A percentile compares a stretch with the other conserved stretches of the same genome.
Conservation (phyloP, 1,140 invertebrate species). For the Drosophila pandora region DNA sequence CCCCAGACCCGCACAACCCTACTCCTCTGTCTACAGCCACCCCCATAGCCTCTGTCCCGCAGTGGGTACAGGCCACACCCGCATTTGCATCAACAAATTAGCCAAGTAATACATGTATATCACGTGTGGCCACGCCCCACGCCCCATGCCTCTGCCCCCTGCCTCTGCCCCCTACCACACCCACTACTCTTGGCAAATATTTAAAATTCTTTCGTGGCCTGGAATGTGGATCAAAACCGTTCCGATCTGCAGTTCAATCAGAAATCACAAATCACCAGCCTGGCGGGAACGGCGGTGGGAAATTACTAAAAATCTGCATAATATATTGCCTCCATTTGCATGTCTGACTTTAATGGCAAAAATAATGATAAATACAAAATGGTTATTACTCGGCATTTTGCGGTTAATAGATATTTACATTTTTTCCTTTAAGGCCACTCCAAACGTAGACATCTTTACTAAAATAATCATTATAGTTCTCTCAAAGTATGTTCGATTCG, state of each 20-base stretch:
- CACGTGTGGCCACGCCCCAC: conserved; percentile 29
- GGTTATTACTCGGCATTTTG: background rate
- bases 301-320: conserved; percentile 1
- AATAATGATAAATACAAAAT: background rate
- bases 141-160: too few species aligned
- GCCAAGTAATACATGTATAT: conserved; percentile 45
- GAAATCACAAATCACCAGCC: background rate
- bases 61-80: conserved; percentile 49
- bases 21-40: background rate
- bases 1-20: too few species aligned
- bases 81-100: conserved; percentile 56
- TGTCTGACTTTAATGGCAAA: conserved; percentile 1
- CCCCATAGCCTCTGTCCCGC: background rate
- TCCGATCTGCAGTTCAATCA: background rate
- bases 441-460: background rate
- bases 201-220: conserved; percentile 13
- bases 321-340: conserved; percentile 3
- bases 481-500: too few species aligned
- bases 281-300: background rate
- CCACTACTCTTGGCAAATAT: conserved; percentile 1
- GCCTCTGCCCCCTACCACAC: background rate
- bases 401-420: background rate
- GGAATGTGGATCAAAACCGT: conserved; percentile 30
- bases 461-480: too few species aligned
- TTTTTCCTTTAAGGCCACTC: background rate